Conservation (phyloP, 1,140 invertebrate species). For the Zeugodacus cucurbitae region DNA sequence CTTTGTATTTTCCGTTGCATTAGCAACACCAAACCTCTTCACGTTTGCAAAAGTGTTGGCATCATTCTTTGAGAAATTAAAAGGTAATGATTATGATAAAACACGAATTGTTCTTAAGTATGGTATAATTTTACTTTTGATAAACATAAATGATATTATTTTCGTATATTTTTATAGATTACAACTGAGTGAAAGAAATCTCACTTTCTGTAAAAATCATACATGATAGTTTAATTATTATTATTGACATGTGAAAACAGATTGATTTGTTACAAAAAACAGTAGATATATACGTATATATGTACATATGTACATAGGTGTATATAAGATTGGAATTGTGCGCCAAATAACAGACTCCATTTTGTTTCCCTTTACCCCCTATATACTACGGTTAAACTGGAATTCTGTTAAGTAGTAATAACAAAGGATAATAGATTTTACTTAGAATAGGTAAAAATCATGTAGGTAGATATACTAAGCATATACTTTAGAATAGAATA, state of each 20-base stretch:
- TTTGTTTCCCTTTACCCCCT: not conserved
- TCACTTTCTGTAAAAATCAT: no score
- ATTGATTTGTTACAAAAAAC: not conserved
- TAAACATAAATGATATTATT: no score
- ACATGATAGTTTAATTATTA: no score
- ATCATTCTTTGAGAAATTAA: constrained; percentile 51
- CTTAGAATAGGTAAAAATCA: no score
- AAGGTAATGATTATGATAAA: no score
- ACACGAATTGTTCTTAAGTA: no score
- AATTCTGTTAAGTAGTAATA: not conserved
- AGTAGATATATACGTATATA: not conserved
- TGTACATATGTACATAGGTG: not conserved
- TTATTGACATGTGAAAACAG: no score
- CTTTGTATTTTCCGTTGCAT: constrained; percentile 54
- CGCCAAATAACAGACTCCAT: not conserved
- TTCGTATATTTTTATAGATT: no score
- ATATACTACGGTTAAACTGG: not conserved
- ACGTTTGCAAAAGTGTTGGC: constrained; percentile 55
- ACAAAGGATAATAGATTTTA: not conserved
- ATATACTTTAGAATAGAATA: not conserved
- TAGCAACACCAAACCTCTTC: constrained; percentile 58
- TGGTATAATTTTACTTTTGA: no score
- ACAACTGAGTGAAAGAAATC: no score
- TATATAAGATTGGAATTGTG: not conserved
- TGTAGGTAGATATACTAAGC: no score